phyloP scores from a whole-genome alignment of 30 jellyfish, hydroid and myxozoan genomes.

The Nemopilema nomurai region DNA sequence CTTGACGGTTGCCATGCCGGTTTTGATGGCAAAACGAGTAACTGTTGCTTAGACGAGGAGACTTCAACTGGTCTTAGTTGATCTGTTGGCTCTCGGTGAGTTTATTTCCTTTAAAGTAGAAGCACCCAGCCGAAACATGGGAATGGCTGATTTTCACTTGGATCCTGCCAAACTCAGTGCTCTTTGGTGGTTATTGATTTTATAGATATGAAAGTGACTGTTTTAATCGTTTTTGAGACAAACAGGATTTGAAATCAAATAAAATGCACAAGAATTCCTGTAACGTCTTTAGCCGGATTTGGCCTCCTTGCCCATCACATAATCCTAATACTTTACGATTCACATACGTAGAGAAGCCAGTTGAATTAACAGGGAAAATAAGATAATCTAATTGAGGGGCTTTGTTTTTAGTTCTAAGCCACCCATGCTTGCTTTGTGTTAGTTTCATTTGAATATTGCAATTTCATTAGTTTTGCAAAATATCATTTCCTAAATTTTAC shows the following conservation, averaged over 20 bases:
- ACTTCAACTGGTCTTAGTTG: neutral
- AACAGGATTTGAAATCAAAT: slow-evolving; percentile 54
- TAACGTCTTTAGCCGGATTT: slow-evolving; percentile 48
- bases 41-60: neutral
- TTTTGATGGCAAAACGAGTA: neutral
- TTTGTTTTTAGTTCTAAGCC: slow-evolving; percentile 38
- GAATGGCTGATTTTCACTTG: neutral
- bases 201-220: slow-evolving; percentile 8
- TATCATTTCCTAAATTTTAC: neutral
- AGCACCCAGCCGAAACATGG: neutral
- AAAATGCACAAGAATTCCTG: slow-evolving; percentile 41
- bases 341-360: neutral
- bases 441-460: slow-evolving; percentile 21
- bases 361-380: slow-evolving; percentile 19
- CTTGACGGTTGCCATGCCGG: neutral
- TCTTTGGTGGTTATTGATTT: slow-evolving; percentile 13
- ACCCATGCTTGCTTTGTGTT: slow-evolving; percentile 33
- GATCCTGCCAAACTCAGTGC: slow-evolving; percentile 27
- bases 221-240: slow-evolving; percentile 35
- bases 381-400: slow-evolving; percentile 33
- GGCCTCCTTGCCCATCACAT: slow-evolving; percentile 23
- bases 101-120: neutral
- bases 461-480: slow-evolving; percentile 16
- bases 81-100: neutral
- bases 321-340: slow-evolving; percentile 35